Evolutionary conservation across 1,140 invertebrate genomes (phyloP).

Genomic region (Eumaeus atala): DNA sequence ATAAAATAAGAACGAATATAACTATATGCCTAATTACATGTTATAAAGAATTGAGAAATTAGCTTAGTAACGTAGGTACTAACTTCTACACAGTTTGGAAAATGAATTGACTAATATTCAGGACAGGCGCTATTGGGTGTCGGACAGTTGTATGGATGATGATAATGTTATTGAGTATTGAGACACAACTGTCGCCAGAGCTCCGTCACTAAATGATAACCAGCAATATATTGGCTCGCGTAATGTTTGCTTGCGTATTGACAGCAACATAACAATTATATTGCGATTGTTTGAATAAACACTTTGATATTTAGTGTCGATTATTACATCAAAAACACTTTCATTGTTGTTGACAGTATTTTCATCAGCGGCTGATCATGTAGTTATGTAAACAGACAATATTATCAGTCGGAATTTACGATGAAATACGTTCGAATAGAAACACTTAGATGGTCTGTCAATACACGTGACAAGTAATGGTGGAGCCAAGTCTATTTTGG

Average conservation of each 20-base stretch:
- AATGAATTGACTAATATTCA: constrained; percentile 64
- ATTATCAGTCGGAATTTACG: too few relatives aligned
- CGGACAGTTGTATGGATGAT: constrained; percentile 7
- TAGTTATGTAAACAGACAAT: too few relatives aligned
- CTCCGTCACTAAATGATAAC: neutral
- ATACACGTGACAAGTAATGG: too few relatives aligned
- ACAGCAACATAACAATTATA: constrained; percentile 1
- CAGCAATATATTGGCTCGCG: constrained; percentile 1
- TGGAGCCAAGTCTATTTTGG: too few relatives aligned
- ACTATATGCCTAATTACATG: constrained; percentile 26
- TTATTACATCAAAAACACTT: too few relatives aligned
- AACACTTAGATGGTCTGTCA: too few relatives aligned
- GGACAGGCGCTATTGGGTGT: constrained; percentile 33
- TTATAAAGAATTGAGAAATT: constrained; percentile 28
- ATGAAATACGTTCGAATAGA: too few relatives aligned
- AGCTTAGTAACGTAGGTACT: constrained; percentile 23
- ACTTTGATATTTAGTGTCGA: too few relatives aligned
- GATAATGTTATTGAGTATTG: constrained; percentile 5
- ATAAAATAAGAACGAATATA: constrained; percentile 3
- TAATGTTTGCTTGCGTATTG: constrained; percentile 1
- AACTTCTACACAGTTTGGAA: constrained; percentile 51
- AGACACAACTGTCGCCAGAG: neutral
- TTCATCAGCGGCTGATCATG: too few relatives aligned
- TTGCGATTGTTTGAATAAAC: neutral
- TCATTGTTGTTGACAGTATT: too few relatives aligned